Evolutionary conservation across 2,888 invertebrate genomes (phyloP).

Genomic region (Sipha maydis): DNA sequence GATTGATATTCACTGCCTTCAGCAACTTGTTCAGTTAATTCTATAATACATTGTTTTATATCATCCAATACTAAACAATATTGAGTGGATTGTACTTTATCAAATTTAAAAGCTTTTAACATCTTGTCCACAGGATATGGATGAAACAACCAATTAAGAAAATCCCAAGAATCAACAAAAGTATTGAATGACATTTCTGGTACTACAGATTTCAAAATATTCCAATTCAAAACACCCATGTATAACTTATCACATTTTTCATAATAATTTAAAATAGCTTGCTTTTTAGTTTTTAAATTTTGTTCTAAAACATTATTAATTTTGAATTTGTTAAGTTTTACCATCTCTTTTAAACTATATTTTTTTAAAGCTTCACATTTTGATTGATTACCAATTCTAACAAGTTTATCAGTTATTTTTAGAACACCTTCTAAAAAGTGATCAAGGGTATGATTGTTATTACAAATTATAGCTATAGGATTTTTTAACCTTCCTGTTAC

Average conservation of each 20-base stretch:
- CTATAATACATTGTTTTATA: constrained; percentile 33
- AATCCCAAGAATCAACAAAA: constrained; percentile 58
- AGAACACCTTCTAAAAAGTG: constrained; percentile 83
- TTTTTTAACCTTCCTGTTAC: constrained; percentile 70
- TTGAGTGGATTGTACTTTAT: constrained; percentile 3
- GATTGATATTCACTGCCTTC: constrained; percentile 59
- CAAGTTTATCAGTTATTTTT: constrained; percentile 72
- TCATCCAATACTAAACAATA: constrained; percentile 37
- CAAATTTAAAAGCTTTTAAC: constrained; percentile 39
- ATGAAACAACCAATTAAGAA: constrained; percentile 58
- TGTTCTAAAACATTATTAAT: constrained; percentile 32
- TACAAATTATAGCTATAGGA: constrained; percentile 82
- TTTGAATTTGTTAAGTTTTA: constrained; percentile 51
- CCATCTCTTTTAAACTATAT: constrained; percentile 61
- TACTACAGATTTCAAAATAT: constrained; percentile 41
- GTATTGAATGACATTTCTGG: constrained; percentile 30
- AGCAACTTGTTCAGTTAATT: constrained; percentile 46
- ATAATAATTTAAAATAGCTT: constrained; percentile 52
- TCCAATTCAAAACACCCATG: constrained; percentile 47
- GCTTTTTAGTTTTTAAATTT: constrained; percentile 44
- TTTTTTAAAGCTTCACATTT: constrained; percentile 71
- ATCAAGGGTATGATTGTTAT: constrained; percentile 87
- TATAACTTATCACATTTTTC: constrained; percentile 57
- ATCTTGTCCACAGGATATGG: constrained; percentile 53
- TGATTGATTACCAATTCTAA: constrained; percentile 78